Conservation (phyloP, 2,113 vertebrate genomes). For the Protobothrops mucrosquamatus region DNA sequence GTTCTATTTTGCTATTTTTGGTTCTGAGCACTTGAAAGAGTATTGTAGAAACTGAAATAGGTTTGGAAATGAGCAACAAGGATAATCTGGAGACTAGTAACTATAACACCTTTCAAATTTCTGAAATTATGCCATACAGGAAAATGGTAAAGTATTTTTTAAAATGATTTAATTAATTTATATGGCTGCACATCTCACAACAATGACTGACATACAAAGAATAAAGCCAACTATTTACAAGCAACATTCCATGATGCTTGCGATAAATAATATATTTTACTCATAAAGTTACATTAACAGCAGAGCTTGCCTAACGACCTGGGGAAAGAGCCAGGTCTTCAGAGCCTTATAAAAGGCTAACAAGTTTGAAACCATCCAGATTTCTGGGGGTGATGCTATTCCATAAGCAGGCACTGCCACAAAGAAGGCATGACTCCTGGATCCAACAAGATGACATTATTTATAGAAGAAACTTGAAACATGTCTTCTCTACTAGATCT, state of each 20-base stretch:
- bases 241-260: neutral
- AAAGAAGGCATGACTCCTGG: neutral
- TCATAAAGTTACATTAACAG: neutral
- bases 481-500: neutral
- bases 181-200: neutral
- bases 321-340: neutral
- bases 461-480: neutral
- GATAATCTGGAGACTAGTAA: neutral
- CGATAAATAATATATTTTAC: neutral
- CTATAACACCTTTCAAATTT: neutral
- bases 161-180: neutral
- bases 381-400: neutral
- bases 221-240: neutral
- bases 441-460: neutral
- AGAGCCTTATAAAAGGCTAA: neutral
- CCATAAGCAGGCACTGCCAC: neutral
- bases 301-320: neutral
- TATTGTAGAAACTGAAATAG: neutral
- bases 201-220: neutral
- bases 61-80: neutral
- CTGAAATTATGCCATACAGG: neutral
- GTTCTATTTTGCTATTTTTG: neutral
- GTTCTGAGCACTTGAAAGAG: neutral
- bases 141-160: neutral
- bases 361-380: neutral